Evolutionary conservation across 2,888 invertebrate genomes (phyloP).

Genomic region (Entomobrya multifasciata): DNA sequence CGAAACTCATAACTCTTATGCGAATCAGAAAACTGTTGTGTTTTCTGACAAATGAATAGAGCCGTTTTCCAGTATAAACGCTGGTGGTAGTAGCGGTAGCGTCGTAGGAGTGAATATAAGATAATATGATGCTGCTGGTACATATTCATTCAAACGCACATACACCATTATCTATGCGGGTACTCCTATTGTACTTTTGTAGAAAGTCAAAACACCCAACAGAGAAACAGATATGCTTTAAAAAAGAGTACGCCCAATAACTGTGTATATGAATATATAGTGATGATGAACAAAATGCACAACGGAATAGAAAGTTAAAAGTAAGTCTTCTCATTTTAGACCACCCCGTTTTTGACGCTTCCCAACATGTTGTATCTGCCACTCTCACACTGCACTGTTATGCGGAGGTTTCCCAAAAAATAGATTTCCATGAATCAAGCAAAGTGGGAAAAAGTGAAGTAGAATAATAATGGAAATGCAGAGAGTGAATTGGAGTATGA

Average conservation of each 20-base stretch:
- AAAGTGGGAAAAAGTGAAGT: constrained; percentile 53
- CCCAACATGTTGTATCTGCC: constrained; percentile 42
- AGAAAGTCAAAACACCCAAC: constrained; percentile 54
- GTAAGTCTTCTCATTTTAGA: constrained; percentile 40
- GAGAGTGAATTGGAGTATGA: constrained; percentile 49
- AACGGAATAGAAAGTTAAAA: neutral
- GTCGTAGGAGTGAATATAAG: neutral
- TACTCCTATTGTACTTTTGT: constrained; percentile 19
- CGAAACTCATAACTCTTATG: constrained; percentile 30
- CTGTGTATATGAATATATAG: no score
- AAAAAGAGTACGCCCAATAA: constrained; percentile 55
- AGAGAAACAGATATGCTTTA: neutral
- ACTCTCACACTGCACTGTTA: constrained; percentile 12
- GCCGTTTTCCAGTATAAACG: constrained; percentile 14
- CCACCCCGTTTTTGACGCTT: constrained; percentile 54
- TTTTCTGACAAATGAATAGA: constrained; percentile 46
- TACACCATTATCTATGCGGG: constrained; percentile 15
- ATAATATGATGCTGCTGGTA: no score
- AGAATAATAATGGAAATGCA: constrained; percentile 15
- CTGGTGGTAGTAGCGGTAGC: no score
- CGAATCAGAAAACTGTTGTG: constrained; percentile 13
- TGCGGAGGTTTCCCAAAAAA: no score
- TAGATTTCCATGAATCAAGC: constrained; percentile 47
- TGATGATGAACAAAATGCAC: no score
- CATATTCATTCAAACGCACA: no score